Evolutionary conservation across 37 sponge, comb jelly and placozoan genomes (phyloP).

Genomic region (Oopsacas minuta): DNA sequence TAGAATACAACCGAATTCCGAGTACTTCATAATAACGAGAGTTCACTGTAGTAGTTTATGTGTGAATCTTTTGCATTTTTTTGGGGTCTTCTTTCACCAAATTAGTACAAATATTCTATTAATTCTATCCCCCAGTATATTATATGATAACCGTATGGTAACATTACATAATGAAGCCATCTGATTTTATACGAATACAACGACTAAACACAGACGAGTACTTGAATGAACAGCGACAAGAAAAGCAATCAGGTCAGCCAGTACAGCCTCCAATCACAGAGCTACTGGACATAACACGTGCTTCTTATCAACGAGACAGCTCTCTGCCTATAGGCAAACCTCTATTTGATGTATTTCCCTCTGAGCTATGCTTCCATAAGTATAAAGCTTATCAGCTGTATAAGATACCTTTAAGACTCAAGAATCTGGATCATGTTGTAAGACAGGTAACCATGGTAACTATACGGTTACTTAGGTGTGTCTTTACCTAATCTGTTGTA

Average conservation of each 20-base stretch:
- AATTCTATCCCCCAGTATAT: too few species aligned
- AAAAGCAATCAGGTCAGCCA: slow-evolving; percentile 24
- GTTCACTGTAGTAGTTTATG: not conserved
- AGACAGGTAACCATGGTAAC: not conserved
- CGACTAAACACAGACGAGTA: slow-evolving; percentile 64
- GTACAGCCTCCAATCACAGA: slow-evolving; percentile 60
- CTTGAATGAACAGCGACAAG: slow-evolving; percentile 25
- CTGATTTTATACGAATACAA: slow-evolving; percentile 56
- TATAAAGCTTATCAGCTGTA: slow-evolving; percentile 58
- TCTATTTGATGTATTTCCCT: slow-evolving; percentile 80
- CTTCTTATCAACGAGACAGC: slow-evolving; percentile 58
- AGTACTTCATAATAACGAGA: not conserved
- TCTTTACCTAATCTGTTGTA: not conserved
- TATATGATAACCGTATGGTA: not conserved
- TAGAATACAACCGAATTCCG: not conserved
- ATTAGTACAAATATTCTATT: too few species aligned
- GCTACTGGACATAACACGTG: slow-evolving; percentile 68
- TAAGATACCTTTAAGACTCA: slow-evolving; percentile 53
- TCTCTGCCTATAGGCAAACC: slow-evolving; percentile 47
- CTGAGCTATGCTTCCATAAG: slow-evolving; percentile 83
- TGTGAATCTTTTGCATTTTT: too few species aligned
- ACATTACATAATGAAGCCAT: slow-evolving; percentile 35
- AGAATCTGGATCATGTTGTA: slow-evolving; percentile 69
- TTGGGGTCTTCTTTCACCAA: too few species aligned
- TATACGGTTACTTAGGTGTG: too few species aligned